phyloP scores from a whole-genome alignment of 2,888 invertebrate species.

The Melolontha melolontha region DNA sequence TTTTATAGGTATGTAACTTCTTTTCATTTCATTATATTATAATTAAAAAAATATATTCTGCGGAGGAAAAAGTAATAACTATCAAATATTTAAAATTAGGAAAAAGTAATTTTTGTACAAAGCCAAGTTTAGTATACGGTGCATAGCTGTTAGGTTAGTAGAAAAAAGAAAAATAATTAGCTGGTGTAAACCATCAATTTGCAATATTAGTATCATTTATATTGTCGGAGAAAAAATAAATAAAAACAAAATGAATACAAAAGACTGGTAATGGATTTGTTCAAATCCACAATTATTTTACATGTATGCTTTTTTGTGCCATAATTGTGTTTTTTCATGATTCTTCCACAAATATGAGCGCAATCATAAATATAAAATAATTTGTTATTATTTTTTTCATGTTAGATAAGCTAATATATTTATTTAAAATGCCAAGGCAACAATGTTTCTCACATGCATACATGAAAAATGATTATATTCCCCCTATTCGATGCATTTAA shows the following conservation, averaged over 20 bases:
- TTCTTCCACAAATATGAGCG: conserved; percentile 35
- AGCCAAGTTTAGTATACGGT: conserved; percentile 51
- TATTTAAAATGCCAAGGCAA: conserved; percentile 15
- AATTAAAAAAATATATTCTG: conserved; percentile 37
- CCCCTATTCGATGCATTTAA: conserved; percentile 25
- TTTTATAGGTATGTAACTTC: conserved; percentile 38
- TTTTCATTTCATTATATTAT: conserved; percentile 35
- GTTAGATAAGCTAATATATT: conserved; percentile 15
- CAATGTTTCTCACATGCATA: conserved; percentile 30
- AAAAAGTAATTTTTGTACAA: conserved; percentile 50
- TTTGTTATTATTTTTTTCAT: conserved; percentile 4
- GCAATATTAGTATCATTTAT: conserved; percentile 45
- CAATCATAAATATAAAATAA: conserved; percentile 29
- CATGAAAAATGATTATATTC: conserved; percentile 39
- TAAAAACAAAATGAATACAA: conserved; percentile 47
- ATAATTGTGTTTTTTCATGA: conserved; percentile 37
- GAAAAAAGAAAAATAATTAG: conserved; percentile 24
- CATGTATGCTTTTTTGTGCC: conserved; percentile 42
- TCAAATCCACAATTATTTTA: conserved; percentile 39
- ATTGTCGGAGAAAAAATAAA: conserved; percentile 41
- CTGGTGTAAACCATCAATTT: conserved; percentile 34
- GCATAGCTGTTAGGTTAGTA: conserved; percentile 43
- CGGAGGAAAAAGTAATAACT: conserved; percentile 36
- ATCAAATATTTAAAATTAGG: conserved; percentile 36
- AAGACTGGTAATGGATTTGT: conserved; percentile 47